Evolutionary conservation across 2,797 vertebrate genomes (phyloP).

Genomic region (Valencia hispanica): DNA sequence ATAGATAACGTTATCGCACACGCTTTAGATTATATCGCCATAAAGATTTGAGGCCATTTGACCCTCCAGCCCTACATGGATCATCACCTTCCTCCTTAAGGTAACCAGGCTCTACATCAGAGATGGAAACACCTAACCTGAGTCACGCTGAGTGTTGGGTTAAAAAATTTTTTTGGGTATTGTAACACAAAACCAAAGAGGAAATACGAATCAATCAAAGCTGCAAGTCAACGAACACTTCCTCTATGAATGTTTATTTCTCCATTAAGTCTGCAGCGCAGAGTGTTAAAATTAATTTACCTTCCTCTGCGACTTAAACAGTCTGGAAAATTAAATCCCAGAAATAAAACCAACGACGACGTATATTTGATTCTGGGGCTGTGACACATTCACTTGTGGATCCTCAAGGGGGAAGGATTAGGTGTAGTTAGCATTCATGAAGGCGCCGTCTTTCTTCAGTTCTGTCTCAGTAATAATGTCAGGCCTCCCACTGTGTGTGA

Average conservation of each 20-base stretch:
- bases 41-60: too few species aligned
- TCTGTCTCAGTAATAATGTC: background rate
- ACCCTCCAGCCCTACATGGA: too few species aligned
- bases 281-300: background rate
- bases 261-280: background rate
- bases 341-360: background rate
- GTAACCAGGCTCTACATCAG: too few species aligned
- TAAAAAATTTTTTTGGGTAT: background rate
- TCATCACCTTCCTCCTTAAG: too few species aligned
- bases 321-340: background rate
- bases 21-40: too few species aligned
- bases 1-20: too few species aligned
- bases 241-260: slow-evolving; percentile 1
- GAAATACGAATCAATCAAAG: background rate
- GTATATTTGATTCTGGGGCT: background rate
- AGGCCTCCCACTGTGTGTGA: background rate
- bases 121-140: too few species aligned
- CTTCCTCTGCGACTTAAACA: background rate
- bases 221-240: background rate
- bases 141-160: background rate
- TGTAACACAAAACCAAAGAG: background rate
- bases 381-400: background rate
- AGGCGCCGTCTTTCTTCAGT: background rate
- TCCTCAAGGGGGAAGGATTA: background rate
- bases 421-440: slow-evolving; percentile 2